phyloP scores from a whole-genome alignment of 2,888 invertebrate species.

The Drosophila pseudotalamancana region DNA sequence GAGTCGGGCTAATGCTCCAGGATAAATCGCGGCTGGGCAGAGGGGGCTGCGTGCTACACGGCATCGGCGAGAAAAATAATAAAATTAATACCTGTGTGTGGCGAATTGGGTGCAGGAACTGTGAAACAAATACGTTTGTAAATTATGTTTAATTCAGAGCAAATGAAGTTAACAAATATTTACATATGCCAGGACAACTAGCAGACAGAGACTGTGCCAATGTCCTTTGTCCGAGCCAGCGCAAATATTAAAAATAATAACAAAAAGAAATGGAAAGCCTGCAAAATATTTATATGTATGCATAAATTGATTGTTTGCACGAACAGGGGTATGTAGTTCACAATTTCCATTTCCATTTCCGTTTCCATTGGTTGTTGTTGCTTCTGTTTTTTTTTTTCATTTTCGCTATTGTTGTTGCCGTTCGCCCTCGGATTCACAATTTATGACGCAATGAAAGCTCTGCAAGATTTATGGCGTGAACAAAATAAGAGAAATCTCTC shows the following conservation, averaged over 20 bases:
- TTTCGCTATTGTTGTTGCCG: slow-evolving; percentile 18
- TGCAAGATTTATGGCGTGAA: slow-evolving; percentile 66
- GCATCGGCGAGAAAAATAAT: slow-evolving; percentile 49
- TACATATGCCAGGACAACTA: slow-evolving; percentile 47
- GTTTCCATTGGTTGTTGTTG: slow-evolving; percentile 1
- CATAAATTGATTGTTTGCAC: slow-evolving; percentile 77
- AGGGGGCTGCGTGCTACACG: slow-evolving; percentile 48
- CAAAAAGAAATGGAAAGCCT: slow-evolving; percentile 19
- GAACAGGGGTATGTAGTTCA: slow-evolving; percentile 18
- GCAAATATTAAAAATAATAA: slow-evolving; percentile 42
- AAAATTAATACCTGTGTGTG: slow-evolving; percentile 18
- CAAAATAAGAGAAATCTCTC: slow-evolving; percentile 21
- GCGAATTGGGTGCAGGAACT: slow-evolving; percentile 35
- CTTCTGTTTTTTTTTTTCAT: slow-evolving; percentile 9
- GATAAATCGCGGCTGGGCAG: slow-evolving; percentile 1
- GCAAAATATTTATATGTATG: slow-evolving; percentile 59
- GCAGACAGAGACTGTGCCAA: not conserved
- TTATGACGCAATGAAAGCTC: slow-evolving; percentile 73
- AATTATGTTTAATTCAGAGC: slow-evolving; percentile 80
- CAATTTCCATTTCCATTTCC: slow-evolving; percentile 29
- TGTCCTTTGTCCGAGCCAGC: slow-evolving; percentile 28
- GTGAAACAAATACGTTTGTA: slow-evolving; percentile 75
- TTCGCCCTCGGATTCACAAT: slow-evolving; percentile 54
- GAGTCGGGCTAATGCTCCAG: slow-evolving; percentile 47
- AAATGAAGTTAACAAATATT: slow-evolving; percentile 81